Conservation (phyloP, 2,888 invertebrate genomes). For the Ochropleura plecta region DNA sequence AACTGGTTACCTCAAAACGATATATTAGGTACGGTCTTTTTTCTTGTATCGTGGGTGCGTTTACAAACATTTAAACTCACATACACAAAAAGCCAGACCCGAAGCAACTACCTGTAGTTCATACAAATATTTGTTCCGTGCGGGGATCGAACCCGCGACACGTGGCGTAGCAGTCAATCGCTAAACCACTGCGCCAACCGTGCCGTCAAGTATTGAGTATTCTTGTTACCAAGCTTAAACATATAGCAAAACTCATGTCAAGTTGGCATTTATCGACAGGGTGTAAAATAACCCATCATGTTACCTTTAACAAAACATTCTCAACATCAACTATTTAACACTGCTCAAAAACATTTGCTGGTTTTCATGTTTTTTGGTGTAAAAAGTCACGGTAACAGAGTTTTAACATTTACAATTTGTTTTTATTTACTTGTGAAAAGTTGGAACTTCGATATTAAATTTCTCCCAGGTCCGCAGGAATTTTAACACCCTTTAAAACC, state of each 20-base stretch:
- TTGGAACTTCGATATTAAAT: background rate
- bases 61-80: too few species aligned
- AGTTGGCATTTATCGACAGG: background rate
- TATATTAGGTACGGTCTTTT: conserved; percentile 88
- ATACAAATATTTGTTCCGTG: too few species aligned
- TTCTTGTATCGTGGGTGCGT: too few species aligned
- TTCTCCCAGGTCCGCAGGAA: background rate
- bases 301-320: background rate
- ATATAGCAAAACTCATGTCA: background rate
- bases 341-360: background rate
- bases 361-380: background rate
- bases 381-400: background rate
- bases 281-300: background rate
- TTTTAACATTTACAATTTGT: background rate
- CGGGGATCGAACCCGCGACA: too few species aligned
- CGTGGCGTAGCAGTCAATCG: too few species aligned
- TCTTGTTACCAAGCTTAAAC: background rate
- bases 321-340: background rate
- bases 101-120: too few species aligned
- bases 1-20: conserved; percentile 93
- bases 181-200: too few species aligned
- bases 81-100: too few species aligned
- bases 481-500: background rate
- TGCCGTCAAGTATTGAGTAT: background rate
- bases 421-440: background rate